Evolutionary conservation across 1,140 invertebrate species (phyloP).

Genomic region (Scaptomyza pallida): DNA sequence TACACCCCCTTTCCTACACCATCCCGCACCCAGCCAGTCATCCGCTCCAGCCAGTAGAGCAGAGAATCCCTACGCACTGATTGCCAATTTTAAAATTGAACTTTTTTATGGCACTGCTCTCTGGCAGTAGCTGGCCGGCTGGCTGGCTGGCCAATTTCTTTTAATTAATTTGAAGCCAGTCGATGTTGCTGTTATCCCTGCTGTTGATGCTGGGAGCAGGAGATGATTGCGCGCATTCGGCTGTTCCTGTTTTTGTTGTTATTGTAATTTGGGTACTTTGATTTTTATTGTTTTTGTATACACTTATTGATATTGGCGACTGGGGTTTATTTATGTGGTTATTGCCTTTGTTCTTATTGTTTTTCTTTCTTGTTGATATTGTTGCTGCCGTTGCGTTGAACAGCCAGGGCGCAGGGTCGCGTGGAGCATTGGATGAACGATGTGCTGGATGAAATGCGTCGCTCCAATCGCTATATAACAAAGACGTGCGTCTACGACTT

Average conservation of each 20-base stretch:
- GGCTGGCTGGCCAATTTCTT: slow-evolving; percentile 70
- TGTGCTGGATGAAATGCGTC: slow-evolving; percentile 92
- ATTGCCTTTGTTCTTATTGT: slow-evolving; percentile 58
- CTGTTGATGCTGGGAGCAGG: slow-evolving; percentile 50
- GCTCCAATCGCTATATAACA: slow-evolving; percentile 92
- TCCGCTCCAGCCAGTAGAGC: not conserved
- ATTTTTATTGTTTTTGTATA: slow-evolving; percentile 78
- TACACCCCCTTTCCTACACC: slow-evolving; percentile 31
- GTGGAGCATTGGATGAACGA: slow-evolving; percentile 96
- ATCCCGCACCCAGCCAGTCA: not conserved
- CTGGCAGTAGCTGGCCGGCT: slow-evolving; percentile 10
- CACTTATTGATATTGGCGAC: slow-evolving; percentile 82
- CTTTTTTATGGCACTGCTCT: slow-evolving; percentile 73
- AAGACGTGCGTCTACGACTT: slow-evolving; percentile 95
- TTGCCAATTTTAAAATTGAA: slow-evolving; percentile 83
- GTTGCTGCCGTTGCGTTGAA: not conserved
- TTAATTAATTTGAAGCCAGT: slow-evolving; percentile 81
- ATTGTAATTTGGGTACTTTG: slow-evolving; percentile 50
- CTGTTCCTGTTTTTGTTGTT: slow-evolving; percentile 35
- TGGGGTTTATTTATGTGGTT: slow-evolving; percentile 81
- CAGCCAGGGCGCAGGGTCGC: slow-evolving; percentile 87
- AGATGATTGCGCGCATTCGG: slow-evolving; percentile 66
- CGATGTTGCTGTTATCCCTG: slow-evolving; percentile 28
- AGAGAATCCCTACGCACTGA: slow-evolving; percentile 65
- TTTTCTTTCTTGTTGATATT: not conserved